Evolutionary conservation across 2,888 invertebrate species (phyloP), one percentile per base, ranked within the genome.

Genomic region (Coleophora flavipennella): DNA sequence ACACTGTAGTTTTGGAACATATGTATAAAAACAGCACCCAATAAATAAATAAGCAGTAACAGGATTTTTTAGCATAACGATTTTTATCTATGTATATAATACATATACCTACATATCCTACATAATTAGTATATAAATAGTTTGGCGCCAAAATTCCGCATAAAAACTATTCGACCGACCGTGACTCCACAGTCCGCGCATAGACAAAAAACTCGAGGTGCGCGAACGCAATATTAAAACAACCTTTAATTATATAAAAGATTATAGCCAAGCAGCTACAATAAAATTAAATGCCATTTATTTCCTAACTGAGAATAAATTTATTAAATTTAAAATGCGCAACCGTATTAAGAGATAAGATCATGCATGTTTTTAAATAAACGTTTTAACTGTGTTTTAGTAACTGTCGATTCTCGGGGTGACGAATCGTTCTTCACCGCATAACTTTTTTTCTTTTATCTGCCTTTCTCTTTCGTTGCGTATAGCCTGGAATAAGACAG

Each of bases 401-500:
- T 74, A 91, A 56, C 89, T 87, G 69, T 91, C 90, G 4, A 86
- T 55, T 60, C 69, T 83, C 1, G 91, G 91, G 34, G 79, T 66
- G 0, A 88, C 86, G 67, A 85, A 91, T 46, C 84, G 68, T 1
- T 87, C 76, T 43, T 88, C 87, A 42, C 81, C 87, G 31, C 71
- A 86, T 42, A 89, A 80, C 62, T 90, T 90, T 13, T 92, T 92
- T 36, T 73, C 69, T 14, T 75, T 58, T 48, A 88, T 88, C 64
- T 93, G 92, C 44, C 86, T 86, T 2, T 85, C 66, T 39, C 91
- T 86, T 60, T 92, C 92, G 8, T 52, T 51, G 37, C 85, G 66
- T 43, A 68, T 43, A 11, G 44, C 52, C 68, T 68, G 50, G 11
- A 48, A 37, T 33, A 14, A 37, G 3, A 20, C 6, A 20, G n/a